A percentile compares a stretch with the other conserved stretches of the same genome.
Conservation (phyloP, 2,113 vertebrate species). For the Malurus elegans region DNA sequence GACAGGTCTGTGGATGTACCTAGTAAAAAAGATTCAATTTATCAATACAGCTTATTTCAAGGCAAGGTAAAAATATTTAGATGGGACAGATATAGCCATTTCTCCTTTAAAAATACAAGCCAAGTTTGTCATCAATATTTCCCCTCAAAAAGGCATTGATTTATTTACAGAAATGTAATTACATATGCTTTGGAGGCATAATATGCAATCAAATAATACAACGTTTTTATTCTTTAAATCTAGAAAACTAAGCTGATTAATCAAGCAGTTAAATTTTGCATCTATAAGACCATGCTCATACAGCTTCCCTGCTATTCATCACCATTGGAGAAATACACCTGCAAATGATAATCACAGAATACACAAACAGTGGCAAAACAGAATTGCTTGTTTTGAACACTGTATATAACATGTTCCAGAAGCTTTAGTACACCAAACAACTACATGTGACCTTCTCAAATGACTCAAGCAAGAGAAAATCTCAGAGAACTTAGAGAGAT, state of each 20-base stretch:
- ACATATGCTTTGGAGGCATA: not conserved
- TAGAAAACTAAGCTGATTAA: not conserved
- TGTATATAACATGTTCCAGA: not conserved
- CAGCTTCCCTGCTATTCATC: not conserved
- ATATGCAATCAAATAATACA: not conserved
- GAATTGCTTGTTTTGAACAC: not conserved
- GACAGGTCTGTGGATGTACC: conserved; percentile 86
- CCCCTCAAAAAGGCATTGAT: not conserved
- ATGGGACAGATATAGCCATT: not conserved
- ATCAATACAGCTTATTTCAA: not conserved
- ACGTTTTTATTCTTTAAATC: not conserved
- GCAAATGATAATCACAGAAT: not conserved
- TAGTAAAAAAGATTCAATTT: conserved; percentile 44
- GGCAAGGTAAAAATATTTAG: not conserved
- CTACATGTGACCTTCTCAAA: not conserved
- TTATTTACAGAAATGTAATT: not conserved
- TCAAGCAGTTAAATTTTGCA: not conserved
- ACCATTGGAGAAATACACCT: not conserved
- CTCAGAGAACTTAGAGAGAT: not conserved
- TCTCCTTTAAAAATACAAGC: not conserved
- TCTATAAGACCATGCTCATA: not conserved
- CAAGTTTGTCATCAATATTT: not conserved
- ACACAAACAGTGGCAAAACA: not conserved
- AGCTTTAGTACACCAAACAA: not conserved
- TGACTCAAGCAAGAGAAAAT: not conserved